Evolutionary conservation across 2,888 invertebrate species (phyloP), one percentile per base, ranked within the genome.

Genomic region (Drosophila acutilabella): DNA sequence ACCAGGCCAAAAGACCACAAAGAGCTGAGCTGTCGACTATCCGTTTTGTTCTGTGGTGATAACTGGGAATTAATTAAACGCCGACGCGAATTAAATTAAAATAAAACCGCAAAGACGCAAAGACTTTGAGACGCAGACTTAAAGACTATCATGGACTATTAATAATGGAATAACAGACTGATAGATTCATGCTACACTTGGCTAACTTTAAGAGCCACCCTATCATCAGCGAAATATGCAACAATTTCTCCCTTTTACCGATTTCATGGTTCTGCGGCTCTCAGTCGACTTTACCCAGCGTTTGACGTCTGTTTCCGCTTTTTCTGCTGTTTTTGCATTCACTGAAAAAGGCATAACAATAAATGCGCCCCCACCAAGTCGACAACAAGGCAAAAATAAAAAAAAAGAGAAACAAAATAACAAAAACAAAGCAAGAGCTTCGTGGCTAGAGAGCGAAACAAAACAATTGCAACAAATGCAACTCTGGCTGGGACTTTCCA

Each of bases 11-110:
- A 53, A 16, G 40, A 40, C 61, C 74, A 65, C 75, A 78, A 74
- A 67, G 66, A 54, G 70, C 65, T 16, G 69, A 74, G 61, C 72
- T 73, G 83, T 79, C 80, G 73, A 64, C 74, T 74, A 74, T 38
- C 68, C 58, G 61, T 71, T 69, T 68, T 75, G 71, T 41, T 71
- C 60, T 70, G 85, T 64, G 88, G 83, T 81, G 89, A 91, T 91
- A 91, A 89, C 88, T 85, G 82, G 78, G 82, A 91, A 91, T 91
- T 91, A 91, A 91, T 91, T 91, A 89, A 90, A 90, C 81, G 83
- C 73, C 72, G 73, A 66, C 66, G 51, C 68, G 72, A 73, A 77
- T 84, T 70, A 79, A 82, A 76, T 79, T 84, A 73, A 81, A 84
- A 74, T 69, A 66, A 74, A 64, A 60, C 70, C 78, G 23, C 78